Evolutionary conservation across 2,797 vertebrate genomes (phyloP), one percentile per base, ranked within the genome.

Genomic region (Scarus forsteni): DNA sequence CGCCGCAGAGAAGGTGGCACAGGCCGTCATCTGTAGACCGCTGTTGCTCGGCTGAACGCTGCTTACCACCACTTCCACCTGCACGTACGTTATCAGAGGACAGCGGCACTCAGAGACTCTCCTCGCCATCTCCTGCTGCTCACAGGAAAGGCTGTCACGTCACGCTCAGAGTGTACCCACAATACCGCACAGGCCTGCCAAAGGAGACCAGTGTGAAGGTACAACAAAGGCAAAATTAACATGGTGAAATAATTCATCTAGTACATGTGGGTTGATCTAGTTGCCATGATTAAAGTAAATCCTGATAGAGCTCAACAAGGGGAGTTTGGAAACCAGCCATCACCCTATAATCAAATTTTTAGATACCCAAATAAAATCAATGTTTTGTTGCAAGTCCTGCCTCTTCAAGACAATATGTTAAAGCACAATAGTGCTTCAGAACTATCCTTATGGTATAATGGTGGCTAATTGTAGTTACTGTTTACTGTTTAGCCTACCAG

Each of bases 131-230:
- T 13, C 90, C 87, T 0, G 86, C 91, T 1, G 80, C 80, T 52
- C 85, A 90, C 79, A 92, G 92, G 87, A 94, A 91, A 73, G 74
- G 45, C 3, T 93, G 93, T 52, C 93, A 96, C 15, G 90, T 94
- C 84, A 96, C 94, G 5, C 76, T 97, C 71, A 80, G 91, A 70
- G 94, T 98, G 40, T 96, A 95, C 80, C 96, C 96, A 7, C 96
- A 97, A 56, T 97, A 97, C 0, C 92, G 89, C 85, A 97, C 96
- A 0, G 96, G 97, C 56, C 93, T 97, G 80, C 95, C 96, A 49
- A 95, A 95, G 86, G 96, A 97, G 52, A 97, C 95, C 86, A 96
- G 92, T 40, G 92, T 98, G 16, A 96, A 97, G 96, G 97, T 97
- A 92, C 10, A 50, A 11, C 12, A 36, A 14, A 43, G 49, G 43